These are phyloP conservation scores for Vulpes vulpes DNA, from an alignment of 2,113 vertebrate genomes.

Conservation along the genomic window DNA sequence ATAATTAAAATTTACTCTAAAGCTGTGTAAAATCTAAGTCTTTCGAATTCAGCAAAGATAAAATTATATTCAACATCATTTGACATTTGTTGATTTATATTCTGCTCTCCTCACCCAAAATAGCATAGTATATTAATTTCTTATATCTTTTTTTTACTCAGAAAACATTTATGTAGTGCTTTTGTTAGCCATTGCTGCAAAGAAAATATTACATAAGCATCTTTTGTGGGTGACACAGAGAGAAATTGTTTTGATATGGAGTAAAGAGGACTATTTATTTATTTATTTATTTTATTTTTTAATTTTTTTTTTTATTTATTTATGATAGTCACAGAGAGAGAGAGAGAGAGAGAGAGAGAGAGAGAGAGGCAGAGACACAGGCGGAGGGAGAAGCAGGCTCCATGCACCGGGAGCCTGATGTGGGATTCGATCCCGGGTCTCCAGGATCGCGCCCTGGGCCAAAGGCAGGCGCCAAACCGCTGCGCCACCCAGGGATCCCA, in stretches of 20 bases:
- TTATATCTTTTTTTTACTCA: background rate
- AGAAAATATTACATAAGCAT: background rate
- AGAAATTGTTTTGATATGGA: background rate
- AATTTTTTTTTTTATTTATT: too few species aligned
- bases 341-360: too few species aligned
- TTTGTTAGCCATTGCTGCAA: background rate
- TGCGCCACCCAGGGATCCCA: background rate
- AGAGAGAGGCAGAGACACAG: too few species aligned
- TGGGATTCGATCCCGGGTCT: too few species aligned
- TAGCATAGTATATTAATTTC: background rate
- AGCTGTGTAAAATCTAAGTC: background rate
- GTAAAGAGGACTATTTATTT: background rate
- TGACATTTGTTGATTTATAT: background rate
- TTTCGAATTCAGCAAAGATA: background rate
- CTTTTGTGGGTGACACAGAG: background rate
- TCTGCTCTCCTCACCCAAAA: background rate
- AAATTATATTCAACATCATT: background rate
- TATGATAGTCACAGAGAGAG: too few species aligned
- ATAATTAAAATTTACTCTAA: constrained; percentile 3
- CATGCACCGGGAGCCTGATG: too few species aligned
- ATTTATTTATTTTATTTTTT: too few species aligned
- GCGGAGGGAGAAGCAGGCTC: too few species aligned
- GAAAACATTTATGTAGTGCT: background rate
- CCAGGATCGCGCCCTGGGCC: too few species aligned
- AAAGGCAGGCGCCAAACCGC: too few species aligned